Base-by-base conservation (phyloP, 1,140 invertebrate genomes). In the Neoseiulus cucumeris region DNA sequence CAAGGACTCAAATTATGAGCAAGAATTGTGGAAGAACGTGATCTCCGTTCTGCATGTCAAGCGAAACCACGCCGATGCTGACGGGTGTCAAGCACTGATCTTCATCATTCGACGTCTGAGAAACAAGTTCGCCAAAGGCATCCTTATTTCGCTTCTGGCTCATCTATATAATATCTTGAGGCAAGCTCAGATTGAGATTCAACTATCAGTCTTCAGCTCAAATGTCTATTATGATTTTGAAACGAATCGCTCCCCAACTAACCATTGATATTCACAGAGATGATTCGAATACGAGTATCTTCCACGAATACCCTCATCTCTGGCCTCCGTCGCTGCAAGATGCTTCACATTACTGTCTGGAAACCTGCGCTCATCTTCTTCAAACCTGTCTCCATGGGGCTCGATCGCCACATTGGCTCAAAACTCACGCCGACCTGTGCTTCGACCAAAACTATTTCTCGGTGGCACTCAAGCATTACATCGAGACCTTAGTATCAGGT, bases 361-460 rank as follows among this genome's bases (percentile, higher is more conserved):
- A 59, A 18, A 59, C 51, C 14, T 59, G 51, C 9, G 33, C 51
- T 1, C 22, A 59, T 20, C 51, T 59, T 25, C 33, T 59, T 12
- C 51, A 59, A 59, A 59, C 51, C 1, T 25, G 25, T 33, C 22
- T 59, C 2, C 25, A 29, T 6, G 51, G 33, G 6, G 51, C 51
- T 17, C 14, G 51, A 18, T 59, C 51, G 14, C 51, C 51, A 2
- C 33, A 29, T 25, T 59, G 51, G 51, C 51, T 59, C 14, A 59
- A 59, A 20, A 59, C 51, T 14, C 51, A 59, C 22, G 51, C 51
- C 25, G 51, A 59, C 51, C 25, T 59, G 1, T 59, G 51, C 51
- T 59, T 59, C 51, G 51, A 59, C 9, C 51, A 59, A 9, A 59
- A 59, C 25, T 59, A 59, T 25, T 59, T 29, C 33, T 59, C 51